Base-by-base conservation (phyloP, 1,140 invertebrate genomes). In the Hycleus cichorii region DNA sequence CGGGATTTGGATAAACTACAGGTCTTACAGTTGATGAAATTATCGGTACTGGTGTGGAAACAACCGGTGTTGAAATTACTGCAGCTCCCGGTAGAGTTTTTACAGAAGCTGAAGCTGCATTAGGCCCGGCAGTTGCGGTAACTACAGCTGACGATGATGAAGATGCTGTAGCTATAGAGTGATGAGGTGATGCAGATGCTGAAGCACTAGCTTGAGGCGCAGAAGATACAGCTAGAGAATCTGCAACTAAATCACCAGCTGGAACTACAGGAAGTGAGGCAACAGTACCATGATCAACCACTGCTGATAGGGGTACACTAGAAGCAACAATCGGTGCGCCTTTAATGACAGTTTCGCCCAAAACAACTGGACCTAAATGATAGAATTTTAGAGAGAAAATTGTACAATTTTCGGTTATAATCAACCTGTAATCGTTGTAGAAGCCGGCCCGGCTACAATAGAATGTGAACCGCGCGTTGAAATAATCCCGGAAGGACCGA, bases 401-500 rank as follows among this genome's bases (percentile, higher is more conserved):
- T 32, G 7, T 32, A 5, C 32, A 4, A 5, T 32, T 0, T 32
- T 32, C 32, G 4, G 4, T 7, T 4, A 32, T 5, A 32, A 39
- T 47, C 60, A 6, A 66, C 69, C 64, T 59, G 68, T 63, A 40
- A 71, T 67, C 26, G 69, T 71, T 7, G 66, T 71, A 25, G 69
- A 71, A 40, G 69, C 64, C 39, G 69, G 69, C 5, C 69, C 69
- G 49, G 69, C 64, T 6, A 71, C 52, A 24, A 71, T 62, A 7
- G 66, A 67, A 49, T 64, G 50, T 2, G 66, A 69, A 25, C 69
- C 69, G 49, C 64, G 63, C 0, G 66, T 69, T 12, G 64, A 65
- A 57, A 71, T 69, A 12, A 63, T 63, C 50, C 69, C 69, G 46
- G 69, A 71, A 11, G 69, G 69, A 4, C 69, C 69, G 39, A 66